A percentile compares a stretch with the other conserved stretches of the same genome.
phyloP scores from a whole-genome alignment of 2,888 invertebrate species.

The Aromia moschata region DNA sequence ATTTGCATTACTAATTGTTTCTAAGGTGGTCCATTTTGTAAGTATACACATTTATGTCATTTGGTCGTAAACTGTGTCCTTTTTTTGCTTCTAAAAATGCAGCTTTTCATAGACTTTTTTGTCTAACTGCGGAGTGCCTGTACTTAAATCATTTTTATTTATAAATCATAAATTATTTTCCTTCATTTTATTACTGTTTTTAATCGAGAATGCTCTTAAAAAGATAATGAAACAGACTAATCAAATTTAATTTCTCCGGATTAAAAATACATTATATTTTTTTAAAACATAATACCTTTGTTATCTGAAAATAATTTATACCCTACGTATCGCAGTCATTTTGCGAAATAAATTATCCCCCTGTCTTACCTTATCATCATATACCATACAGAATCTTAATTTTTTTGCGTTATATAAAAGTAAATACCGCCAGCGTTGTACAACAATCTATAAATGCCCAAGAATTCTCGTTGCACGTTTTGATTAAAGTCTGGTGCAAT shows the following conservation, averaged over 20 bases:
- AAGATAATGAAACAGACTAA: slow-evolving; percentile 13
- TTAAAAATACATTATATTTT: not conserved
- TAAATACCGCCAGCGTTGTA: too few species aligned
- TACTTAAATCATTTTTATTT: slow-evolving; percentile 2
- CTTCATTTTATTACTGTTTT: not conserved
- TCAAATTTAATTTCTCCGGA: slow-evolving; percentile 4
- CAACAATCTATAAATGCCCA: too few species aligned
- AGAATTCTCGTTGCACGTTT: not conserved
- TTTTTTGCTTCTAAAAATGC: not conserved
- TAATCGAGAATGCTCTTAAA: not conserved
- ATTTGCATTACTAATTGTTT: slow-evolving; percentile 17
- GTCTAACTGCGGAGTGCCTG: not conserved
- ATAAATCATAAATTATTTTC: not conserved
- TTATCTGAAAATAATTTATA: not conserved
- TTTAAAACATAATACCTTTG: not conserved
- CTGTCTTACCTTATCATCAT: too few species aligned
- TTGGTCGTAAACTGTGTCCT: too few species aligned
- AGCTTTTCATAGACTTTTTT: not conserved
- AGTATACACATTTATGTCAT: too few species aligned
- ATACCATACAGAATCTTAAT: too few species aligned
- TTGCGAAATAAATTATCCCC: too few species aligned
- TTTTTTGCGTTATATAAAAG: too few species aligned
- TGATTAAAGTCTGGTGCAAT: not conserved
- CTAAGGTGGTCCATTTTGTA: slow-evolving; percentile 14
- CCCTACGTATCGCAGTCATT: not conserved